Base-by-base conservation (phyloP, 2,797 vertebrate genomes). In the Ambastaia sidthimunki region DNA sequence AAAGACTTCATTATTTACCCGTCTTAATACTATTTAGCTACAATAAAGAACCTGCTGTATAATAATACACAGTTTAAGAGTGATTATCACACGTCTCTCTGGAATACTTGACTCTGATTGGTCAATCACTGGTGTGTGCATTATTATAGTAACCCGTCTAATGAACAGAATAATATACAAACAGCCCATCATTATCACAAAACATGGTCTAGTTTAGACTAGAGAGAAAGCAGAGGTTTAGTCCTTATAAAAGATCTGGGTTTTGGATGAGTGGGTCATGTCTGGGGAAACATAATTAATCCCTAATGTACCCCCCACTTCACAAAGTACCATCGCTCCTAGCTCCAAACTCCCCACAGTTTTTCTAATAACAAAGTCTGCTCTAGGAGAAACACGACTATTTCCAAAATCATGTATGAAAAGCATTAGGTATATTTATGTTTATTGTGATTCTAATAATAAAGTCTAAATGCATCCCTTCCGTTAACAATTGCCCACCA, bases 1-100 rank as follows among this genome's bases (percentile, higher is more conserved):
- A 81, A 74, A 60, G 50, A 28, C 80, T 87, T 83, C 82, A 86
- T 88, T 87, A 90, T 90, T 90, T 86, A 88, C 82, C 77, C 82
- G 86, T 62, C 76, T 77, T 82, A 81, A 89, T 19, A 71, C 79
- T 41, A 21, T 50, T 28, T 16, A 68, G 70, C 28, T 28, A 65
- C 59, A 63, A 12, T 70, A 28, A 78, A 50, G 41, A 9, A 47
- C 21, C 0, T 11, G 15, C 48, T 18, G 48, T 50, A 67, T 19
- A 13, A 50, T 57, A 19, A 68, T 57, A 57, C 63, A 54, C 10
- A 48, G 73, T 66, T 74, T 25, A 74, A 74, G 47, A n/a, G 41
- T 44, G 41, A 44, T 37, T 37, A 50, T 37, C 34, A 37, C 9
- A 10, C 10, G 10, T 10, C 41, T 11, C 41, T 44, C 10, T 44